A percentile compares a stretch with the other conserved stretches of the same genome.
These are phyloP conservation scores for Pomatostomus ruficeps DNA, from an alignment of 2,113 vertebrate genomes.

Conservation along the genomic window DNA sequence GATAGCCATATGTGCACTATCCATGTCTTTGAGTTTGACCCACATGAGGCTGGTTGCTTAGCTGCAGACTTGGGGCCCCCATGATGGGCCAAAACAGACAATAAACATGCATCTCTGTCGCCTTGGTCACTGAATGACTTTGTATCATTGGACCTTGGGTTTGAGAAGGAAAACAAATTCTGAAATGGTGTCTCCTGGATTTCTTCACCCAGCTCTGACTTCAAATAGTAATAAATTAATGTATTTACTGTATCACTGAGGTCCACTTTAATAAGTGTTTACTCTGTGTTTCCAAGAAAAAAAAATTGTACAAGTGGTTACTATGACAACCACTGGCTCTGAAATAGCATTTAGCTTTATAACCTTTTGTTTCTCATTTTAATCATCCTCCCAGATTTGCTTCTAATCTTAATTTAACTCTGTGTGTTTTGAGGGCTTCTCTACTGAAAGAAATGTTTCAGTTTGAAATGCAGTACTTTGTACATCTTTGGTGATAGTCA, in stretches of 20 bases:
- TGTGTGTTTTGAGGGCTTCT: neutral
- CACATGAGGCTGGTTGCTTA: slow-evolving; percentile 5
- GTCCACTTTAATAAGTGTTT: slow-evolving; percentile 29
- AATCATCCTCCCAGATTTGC: slow-evolving; percentile 20
- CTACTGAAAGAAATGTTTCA: neutral
- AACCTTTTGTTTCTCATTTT: slow-evolving; percentile 35
- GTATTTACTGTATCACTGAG: slow-evolving; percentile 49
- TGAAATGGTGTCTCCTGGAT: slow-evolving; percentile 39
- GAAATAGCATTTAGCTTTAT: slow-evolving; percentile 26
- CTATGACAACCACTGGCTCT: slow-evolving; percentile 9
- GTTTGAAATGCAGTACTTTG: neutral
- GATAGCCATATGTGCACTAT: neutral
- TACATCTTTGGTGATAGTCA: neutral
- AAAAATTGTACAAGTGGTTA: neutral
- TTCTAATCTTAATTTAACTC: slow-evolving; percentile 13
- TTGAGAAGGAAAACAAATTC: slow-evolving; percentile 44
- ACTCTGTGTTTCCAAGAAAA: slow-evolving; percentile 52
- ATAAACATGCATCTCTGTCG: neutral
- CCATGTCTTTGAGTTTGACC: neutral
- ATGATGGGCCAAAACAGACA: slow-evolving; percentile 31
- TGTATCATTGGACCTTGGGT: neutral
- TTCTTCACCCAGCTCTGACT: slow-evolving; percentile 54
- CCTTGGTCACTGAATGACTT: neutral
- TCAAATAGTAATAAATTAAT: slow-evolving; percentile 50
- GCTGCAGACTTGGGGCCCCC: neutral